Conservation (phyloP, 2,113 vertebrate genomes). For the Tauraco erythrolophus region DNA sequence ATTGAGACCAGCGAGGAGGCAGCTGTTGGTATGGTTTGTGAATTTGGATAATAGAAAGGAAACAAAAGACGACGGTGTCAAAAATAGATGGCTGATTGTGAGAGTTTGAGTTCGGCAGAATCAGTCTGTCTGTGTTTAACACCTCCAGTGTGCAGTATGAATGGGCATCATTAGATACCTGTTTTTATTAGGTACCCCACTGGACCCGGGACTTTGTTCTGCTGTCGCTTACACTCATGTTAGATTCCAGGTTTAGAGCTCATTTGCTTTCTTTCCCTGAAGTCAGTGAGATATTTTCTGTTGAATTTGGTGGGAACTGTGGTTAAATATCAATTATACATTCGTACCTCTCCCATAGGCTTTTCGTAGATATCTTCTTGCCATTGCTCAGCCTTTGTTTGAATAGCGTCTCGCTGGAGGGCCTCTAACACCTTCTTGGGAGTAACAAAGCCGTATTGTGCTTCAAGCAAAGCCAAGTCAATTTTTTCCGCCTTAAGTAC, state of each 20-base stretch:
- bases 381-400: slow-evolving; percentile 82
- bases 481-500: slow-evolving; percentile 96
- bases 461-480: slow-evolving; percentile 92
- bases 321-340: background rate
- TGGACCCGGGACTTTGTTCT: background rate
- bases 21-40: background rate
- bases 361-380: slow-evolving; percentile 93
- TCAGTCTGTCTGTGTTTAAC: background rate
- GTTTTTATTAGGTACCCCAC: background rate
- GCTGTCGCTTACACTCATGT: background rate
- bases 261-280: background rate
- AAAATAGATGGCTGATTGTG: background rate
- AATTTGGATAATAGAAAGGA: background rate
- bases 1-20: background rate
- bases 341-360: slow-evolving; percentile 93
- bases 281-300: background rate
- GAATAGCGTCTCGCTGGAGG: slow-evolving; percentile 92
- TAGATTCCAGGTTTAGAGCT: background rate
- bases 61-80: background rate
- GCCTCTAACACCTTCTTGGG: slow-evolving; percentile 93
- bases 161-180: background rate
- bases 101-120: background rate
- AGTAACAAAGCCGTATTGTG: slow-evolving; percentile 93
- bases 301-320: background rate
- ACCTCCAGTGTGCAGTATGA: background rate